Conservation (phyloP, 2,888 invertebrate genomes). For the Melangyna quadrimaculata region DNA sequence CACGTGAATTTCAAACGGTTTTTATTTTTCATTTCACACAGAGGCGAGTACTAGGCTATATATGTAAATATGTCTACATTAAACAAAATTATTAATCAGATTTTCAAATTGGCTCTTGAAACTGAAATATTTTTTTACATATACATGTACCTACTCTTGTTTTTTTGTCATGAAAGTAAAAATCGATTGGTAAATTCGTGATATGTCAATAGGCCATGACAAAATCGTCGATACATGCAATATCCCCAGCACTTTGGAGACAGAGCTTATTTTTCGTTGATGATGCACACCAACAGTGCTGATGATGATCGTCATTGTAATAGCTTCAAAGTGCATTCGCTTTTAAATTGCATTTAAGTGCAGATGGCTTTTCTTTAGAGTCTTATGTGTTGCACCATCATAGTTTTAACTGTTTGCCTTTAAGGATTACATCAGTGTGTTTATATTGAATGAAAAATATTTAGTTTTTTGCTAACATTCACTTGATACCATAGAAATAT, state of each 20-base stretch:
- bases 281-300: background rate
- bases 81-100: background rate
- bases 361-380: constrained; percentile 1
- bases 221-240: background rate
- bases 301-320: background rate
- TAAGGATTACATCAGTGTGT: background rate
- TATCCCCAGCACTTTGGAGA: background rate
- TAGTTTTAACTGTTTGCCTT: background rate
- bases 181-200: constrained; percentile 13
- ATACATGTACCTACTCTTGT: too few relatives aligned
- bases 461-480: background rate
- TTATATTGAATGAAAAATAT: background rate
- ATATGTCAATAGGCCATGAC: constrained; percentile 29
- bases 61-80: too few relatives aligned
- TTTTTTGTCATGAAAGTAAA: background rate
- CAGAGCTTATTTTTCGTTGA: background rate
- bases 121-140: too few relatives aligned
- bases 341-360: background rate
- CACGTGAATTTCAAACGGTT: too few relatives aligned
- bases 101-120: background rate
- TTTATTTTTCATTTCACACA: too few relatives aligned
- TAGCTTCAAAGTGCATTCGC: constrained; percentile 16
- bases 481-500: background rate
- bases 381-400: background rate
- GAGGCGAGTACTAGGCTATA: too few relatives aligned